A percentile compares a stretch with the other conserved stretches of the same genome.
Conservation (phyloP, 2,888 invertebrate genomes). For the Choristoneura rosaceana region DNA sequence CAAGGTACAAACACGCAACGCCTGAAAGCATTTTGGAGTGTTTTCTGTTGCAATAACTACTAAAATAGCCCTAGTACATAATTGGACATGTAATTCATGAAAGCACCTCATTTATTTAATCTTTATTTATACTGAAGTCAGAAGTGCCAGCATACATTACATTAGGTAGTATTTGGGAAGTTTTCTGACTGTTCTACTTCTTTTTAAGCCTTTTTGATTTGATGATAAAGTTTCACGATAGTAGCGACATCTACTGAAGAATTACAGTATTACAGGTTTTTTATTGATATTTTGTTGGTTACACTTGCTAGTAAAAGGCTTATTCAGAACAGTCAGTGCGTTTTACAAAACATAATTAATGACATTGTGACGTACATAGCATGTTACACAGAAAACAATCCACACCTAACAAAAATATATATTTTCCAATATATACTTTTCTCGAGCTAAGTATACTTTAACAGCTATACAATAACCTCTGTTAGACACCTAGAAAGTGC, state of each 20-base stretch:
- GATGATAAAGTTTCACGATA: neutral
- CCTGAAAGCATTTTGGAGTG: constrained; percentile 39
- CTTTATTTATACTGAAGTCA: constrained; percentile 8
- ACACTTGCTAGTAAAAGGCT: neutral
- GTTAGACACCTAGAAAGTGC: constrained; percentile 60
- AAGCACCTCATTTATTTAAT: constrained; percentile 16
- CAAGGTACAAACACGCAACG: constrained; percentile 60
- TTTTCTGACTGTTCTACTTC: neutral
- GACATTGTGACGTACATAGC: constrained; percentile 42
- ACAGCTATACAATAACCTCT: constrained; percentile 64
- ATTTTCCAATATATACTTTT: constrained; percentile 48
- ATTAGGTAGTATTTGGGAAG: neutral
- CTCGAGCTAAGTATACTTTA: constrained; percentile 52
- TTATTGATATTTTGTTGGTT: neutral
- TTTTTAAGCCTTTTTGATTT: neutral
- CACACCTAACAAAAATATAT: constrained; percentile 79
- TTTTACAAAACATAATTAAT: constrained; percentile 10
- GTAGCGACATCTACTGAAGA: neutral
- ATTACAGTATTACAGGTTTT: neutral
- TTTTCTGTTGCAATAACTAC: constrained; percentile 30
- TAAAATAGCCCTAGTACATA: neutral
- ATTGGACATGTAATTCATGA: constrained; percentile 15
- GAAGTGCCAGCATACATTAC: neutral
- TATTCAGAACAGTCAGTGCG: neutral
- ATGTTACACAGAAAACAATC: constrained; percentile 57